Evolutionary conservation across 2,888 invertebrate species (phyloP), one percentile per base, ranked within the genome.

Genomic region (Drosophila birchii): DNA sequence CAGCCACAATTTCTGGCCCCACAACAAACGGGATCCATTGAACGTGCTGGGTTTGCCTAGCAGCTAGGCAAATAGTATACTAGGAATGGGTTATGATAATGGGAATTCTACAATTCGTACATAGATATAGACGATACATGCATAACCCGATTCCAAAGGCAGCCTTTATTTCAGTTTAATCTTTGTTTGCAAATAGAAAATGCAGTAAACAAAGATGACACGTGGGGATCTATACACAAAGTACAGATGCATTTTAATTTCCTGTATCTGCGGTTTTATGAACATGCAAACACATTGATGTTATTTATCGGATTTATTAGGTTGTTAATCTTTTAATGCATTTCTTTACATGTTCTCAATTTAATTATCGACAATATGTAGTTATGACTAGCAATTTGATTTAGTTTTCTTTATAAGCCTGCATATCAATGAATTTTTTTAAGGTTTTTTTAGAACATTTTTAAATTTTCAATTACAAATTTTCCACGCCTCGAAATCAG

Each of bases 21-120:
- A 49, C 59, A 58, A 73, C 76, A 86, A 76, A 78, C 68, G 85
- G 62, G 77, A 64, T 75, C 68, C 70, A 84, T 73, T 66, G 58
- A 86, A 56, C 49, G 54, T 53, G 62, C 1, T 16, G 29, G 18
- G 44, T 60, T 34, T 51, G 36, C 51, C 43, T 64, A 62, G 51
- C 51, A 51, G 45, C 36, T 71, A 71, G 23, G n/a, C 47, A 70
- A 53, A 54, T 41, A 59, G 49, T 45, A 43, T 53, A n/a, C 39
- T 53, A 47, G 70, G 41, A 55, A 61, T 49, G 44, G 54, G 41
- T 55, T 70, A 71, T 71, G 47, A 54, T 55, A 71, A 70, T 71
- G 71, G 74, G 63, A 73, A 63, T 49, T 58, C 39, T 59, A 55
- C 47, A 63, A 44, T 23, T 51, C 41, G 20, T 39, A 55, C 32